A percentile compares a stretch with the other conserved stretches of the same genome.
phyloP scores from a whole-genome alignment of 2,113 vertebrate genomes.

The Lepus europaeus region DNA sequence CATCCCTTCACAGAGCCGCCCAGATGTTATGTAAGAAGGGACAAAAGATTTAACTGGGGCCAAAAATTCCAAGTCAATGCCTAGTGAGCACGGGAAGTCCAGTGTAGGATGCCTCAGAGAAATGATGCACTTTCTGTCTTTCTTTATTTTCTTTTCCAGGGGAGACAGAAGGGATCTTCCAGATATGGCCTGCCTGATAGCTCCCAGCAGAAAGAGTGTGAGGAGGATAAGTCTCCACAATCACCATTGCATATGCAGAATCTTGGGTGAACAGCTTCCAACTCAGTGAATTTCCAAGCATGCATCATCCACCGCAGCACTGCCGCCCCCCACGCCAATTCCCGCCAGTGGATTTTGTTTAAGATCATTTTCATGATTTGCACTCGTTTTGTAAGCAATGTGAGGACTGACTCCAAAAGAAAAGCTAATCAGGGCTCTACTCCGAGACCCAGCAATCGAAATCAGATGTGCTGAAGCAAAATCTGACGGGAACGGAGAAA shows the following conservation, averaged over 20 bases:
- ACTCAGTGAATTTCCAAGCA: not conserved
- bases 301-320: not conserved
- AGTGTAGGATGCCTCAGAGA: conserved; percentile 52
- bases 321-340: not conserved
- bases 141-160: not conserved
- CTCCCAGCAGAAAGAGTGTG: conserved; percentile 18
- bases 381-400: not conserved
- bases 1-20: not conserved
- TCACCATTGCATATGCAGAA: not conserved
- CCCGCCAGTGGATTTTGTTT: not conserved
- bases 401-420: conserved; percentile 43
- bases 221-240: conserved; percentile 26
- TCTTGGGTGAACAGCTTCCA: not conserved
- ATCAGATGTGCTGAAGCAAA: conserved; percentile 57
- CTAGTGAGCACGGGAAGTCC: conserved; percentile 70
- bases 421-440: conserved; percentile 61
- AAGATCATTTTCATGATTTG: conserved; percentile 35
- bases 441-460: conserved; percentile 45
- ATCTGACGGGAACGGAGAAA: conserved; percentile 25
- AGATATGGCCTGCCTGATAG: not conserved
- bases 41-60: conserved; percentile 70
- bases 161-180: not conserved
- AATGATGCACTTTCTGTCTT: conserved; percentile 12
- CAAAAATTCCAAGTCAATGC: conserved; percentile 70
- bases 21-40: conserved; percentile 60